Conservation (phyloP, 2,888 invertebrate genomes). For the Apotomis betuletana region DNA sequence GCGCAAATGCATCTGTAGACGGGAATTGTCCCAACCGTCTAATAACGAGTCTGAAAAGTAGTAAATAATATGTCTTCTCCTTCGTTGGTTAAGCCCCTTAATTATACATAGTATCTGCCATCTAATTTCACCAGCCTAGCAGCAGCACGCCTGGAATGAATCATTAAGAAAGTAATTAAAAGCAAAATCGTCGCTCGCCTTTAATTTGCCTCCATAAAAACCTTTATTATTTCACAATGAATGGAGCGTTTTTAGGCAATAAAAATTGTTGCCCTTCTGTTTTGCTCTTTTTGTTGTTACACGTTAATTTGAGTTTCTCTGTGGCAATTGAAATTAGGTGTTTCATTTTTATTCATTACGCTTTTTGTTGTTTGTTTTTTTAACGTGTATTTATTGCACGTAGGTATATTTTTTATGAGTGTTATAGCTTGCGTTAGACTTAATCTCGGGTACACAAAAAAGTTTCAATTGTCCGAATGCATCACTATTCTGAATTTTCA, state of each 20-base stretch:
- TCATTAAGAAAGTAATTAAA: slow-evolving; percentile 63
- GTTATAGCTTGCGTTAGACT: too few species aligned
- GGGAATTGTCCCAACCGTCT: too few species aligned
- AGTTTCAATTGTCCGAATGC: too few species aligned
- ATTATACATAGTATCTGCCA: slow-evolving; percentile 19
- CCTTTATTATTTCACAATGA: slow-evolving; percentile 34
- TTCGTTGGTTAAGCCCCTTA: background rate
- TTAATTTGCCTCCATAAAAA: slow-evolving; percentile 52
- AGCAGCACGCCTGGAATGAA: slow-evolving; percentile 49
- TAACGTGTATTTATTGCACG: too few species aligned
- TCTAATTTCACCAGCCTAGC: slow-evolving; percentile 9
- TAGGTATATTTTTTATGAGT: too few species aligned
- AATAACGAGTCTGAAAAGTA: too few species aligned
- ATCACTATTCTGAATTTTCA: too few species aligned
- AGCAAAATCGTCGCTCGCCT: slow-evolving; percentile 53
- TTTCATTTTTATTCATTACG: slow-evolving; percentile 11
- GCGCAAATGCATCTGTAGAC: too few species aligned
- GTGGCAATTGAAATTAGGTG: slow-evolving; percentile 5
- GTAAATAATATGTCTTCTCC: too few species aligned
- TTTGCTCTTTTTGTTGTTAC: slow-evolving; percentile 33
- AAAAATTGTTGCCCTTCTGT: slow-evolving; percentile 32
- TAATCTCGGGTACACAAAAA: too few species aligned
- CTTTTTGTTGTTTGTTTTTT: background rate
- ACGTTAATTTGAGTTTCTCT: slow-evolving; percentile 31
- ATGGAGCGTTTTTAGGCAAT: slow-evolving; percentile 28